Conservation (phyloP, 1,140 invertebrate genomes). For the Bilobella aurantiaca region DNA sequence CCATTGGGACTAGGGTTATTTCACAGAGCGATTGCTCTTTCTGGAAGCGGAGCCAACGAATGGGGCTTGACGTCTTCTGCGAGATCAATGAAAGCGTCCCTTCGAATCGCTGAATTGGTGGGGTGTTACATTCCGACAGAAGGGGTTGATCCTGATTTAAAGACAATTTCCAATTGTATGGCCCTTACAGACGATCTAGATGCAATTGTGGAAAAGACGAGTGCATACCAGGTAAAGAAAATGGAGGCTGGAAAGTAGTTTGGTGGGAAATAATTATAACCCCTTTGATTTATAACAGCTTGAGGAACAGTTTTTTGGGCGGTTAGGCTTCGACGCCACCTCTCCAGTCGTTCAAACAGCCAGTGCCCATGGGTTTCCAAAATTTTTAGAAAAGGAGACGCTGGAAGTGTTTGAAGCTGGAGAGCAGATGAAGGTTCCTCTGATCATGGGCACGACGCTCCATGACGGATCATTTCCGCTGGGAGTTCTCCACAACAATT, state of each 20-base stretch:
- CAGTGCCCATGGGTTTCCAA: background rate
- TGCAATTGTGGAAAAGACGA: slow-evolving; percentile 1
- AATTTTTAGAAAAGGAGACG: slow-evolving; percentile 11
- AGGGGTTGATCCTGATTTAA: background rate
- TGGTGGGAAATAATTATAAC: too few relatives aligned
- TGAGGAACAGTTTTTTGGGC: slow-evolving; percentile 5
- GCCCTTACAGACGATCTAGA: background rate
- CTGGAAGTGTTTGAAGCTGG: slow-evolving; percentile 6
- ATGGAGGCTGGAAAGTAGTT: background rate
- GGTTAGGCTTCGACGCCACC: slow-evolving; percentile 15
- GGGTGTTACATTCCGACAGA: slow-evolving; percentile 6
- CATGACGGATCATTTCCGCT: slow-evolving; percentile 27
- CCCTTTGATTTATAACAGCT: too few relatives aligned
- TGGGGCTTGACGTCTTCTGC: background rate
- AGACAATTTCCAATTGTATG: slow-evolving; percentile 16
- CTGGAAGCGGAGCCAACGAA: background rate
- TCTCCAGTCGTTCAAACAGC: slow-evolving; percentile 11
- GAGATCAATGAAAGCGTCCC: background rate
- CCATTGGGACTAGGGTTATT: background rate
- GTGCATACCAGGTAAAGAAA: background rate
- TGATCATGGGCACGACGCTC: slow-evolving; percentile 17
- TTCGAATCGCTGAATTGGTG: slow-evolving; percentile 12
- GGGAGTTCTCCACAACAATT: slow-evolving; percentile 15
- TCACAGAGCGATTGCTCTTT: slow-evolving; percentile 15
- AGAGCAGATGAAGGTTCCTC: slow-evolving; percentile 14